Evolutionary conservation across 2,113 vertebrate species (phyloP), one percentile per base, ranked within the genome.

Genomic region (Ornithorhynchus anatinus): DNA sequence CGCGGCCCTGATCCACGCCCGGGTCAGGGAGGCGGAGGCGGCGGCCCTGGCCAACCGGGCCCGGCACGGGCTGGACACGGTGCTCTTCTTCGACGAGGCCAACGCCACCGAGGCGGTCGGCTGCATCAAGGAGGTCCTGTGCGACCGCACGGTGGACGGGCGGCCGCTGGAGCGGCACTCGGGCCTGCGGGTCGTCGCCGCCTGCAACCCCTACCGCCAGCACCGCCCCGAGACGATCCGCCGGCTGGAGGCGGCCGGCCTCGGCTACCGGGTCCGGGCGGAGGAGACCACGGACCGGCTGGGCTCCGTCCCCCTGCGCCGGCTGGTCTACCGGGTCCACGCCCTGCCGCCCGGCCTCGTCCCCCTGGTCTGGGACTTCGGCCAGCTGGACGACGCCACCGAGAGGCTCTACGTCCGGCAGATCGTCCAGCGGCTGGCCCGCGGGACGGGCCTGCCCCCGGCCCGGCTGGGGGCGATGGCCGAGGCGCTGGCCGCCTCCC

Each of bases 351-450:
- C 96, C 17, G 98, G 97, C 89, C 94, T 99, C 90, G 92, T 96
- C 48, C 96, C 96, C 0, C 79, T 99, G 31, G 96, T 99, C 32
- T 99, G 97, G 98, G 98, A 99, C 77, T 99, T 99, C 27, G 98
- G 98, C 29, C 97, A 99, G 63, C 89, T 99, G 75, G 95, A 95
- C 57, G 81, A 93, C 57, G 3, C 77, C 0, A 88, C 95, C 0
- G 98, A 99, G 43, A 94, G 90, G 72, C 91, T 79, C 10, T 87
- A 97, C 59, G 96, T 98, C 45, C 90, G 94, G 35, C 98, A 99
- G 87, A 97, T 99, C 7, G 94, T 99, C 1, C 94, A 95, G 80
- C 91, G 95, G n/a, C 92, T 95, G 6, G 72, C 84, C 0, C 73
- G 84, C 20, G 87, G 71, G 0, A 3, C 87, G 31, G 5, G 2